phyloP scores from a whole-genome alignment of 2,113 vertebrate species.

The Tympanuchus pallidicinctus region DNA sequence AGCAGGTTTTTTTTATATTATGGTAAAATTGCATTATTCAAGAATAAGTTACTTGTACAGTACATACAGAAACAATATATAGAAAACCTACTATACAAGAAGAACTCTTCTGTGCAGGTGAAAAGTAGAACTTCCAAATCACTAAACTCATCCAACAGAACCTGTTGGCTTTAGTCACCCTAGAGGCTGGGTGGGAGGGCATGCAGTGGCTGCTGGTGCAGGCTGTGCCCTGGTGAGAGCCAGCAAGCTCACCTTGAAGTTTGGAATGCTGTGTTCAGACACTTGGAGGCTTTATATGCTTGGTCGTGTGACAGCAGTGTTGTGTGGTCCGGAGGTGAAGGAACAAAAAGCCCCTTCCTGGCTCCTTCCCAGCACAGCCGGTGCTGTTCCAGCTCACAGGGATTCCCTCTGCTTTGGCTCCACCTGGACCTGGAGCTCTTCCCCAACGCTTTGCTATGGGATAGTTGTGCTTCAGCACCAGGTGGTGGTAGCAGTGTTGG shows the following conservation, averaged over 20 bases:
- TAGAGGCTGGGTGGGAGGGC: conserved; percentile 9
- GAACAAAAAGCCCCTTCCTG: conserved; percentile 2
- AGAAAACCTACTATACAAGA: conserved; percentile 66
- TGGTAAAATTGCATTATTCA: conserved; percentile 75
- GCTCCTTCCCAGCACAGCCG: background rate
- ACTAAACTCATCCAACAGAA: background rate
- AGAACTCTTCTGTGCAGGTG: conserved; percentile 45
- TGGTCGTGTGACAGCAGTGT: conserved; percentile 32
- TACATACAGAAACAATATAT: conserved; percentile 78
- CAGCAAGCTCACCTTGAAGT: background rate
- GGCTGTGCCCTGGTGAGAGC: background rate
- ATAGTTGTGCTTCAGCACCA: background rate
- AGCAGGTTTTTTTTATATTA: conserved; percentile 71
- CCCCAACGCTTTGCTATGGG: background rate
- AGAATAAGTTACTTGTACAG: conserved; percentile 87
- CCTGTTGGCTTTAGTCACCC: conserved; percentile 25
- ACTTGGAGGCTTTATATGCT: background rate
- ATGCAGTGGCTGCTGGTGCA: background rate
- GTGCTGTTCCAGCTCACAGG: too few species aligned
- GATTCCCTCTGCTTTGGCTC: background rate
- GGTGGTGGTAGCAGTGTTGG: background rate
- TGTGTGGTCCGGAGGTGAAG: background rate
- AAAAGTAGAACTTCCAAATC: conserved; percentile 13
- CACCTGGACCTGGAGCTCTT: background rate
- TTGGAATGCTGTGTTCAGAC: background rate